These are phyloP conservation scores for Hiodon tergisus DNA, from an alignment of 2,113 vertebrate species.

Conservation along the genomic window DNA sequence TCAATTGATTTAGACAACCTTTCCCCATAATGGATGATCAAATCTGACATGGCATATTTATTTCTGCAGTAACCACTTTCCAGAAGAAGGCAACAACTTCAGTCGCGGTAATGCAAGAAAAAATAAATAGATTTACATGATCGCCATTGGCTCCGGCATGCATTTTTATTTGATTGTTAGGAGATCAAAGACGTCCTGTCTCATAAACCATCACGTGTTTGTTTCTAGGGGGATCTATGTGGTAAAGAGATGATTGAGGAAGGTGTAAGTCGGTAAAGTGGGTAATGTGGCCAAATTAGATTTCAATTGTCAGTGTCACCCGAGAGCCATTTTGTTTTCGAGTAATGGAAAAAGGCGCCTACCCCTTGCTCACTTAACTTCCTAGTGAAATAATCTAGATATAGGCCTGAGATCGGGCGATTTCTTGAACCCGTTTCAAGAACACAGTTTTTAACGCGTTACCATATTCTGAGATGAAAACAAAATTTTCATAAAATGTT, in stretches of 20 bases:
- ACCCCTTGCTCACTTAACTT: not conserved
- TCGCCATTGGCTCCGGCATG: not conserved
- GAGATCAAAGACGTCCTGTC: not conserved
- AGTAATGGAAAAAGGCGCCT: conserved; percentile 9
- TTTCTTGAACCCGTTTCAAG: not conserved
- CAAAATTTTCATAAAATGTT: not conserved
- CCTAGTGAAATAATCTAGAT: not conserved
- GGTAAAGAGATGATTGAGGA: not conserved
- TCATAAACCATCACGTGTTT: not conserved
- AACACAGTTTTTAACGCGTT: not conserved
- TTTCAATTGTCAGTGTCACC: conserved; percentile 8
- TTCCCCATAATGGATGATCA: conserved; percentile 77
- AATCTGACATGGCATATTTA: conserved; percentile 78
- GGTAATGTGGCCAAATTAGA: conserved; percentile 13
- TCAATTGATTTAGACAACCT: conserved; percentile 82
- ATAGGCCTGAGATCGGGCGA: not conserved
- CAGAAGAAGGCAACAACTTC: conserved; percentile 15
- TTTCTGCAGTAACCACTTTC: conserved; percentile 40
- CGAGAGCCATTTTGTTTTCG: not conserved
- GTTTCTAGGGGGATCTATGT: not conserved
- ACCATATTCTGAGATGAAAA: not conserved
- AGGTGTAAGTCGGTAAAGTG: not conserved
- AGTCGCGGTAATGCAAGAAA: not conserved
- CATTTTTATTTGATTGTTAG: too few relatives aligned
- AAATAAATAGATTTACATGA: not conserved